A percentile compares a stretch with the other conserved stretches of the same genome.
Conservation (phyloP, 2,113 vertebrate species). For the Porphyrio hochstetteri region DNA sequence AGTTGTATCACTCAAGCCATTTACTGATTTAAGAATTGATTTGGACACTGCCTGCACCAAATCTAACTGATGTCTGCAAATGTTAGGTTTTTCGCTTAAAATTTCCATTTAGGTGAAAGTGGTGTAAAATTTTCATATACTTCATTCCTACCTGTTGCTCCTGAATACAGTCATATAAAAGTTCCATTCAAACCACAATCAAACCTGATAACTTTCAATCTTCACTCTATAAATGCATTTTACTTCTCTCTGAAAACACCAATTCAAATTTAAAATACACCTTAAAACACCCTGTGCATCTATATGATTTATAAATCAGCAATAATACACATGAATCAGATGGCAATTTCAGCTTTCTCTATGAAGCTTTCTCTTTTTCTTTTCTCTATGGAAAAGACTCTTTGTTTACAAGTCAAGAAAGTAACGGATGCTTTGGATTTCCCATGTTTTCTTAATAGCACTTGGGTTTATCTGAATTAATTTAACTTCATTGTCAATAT, state of each 20-base stretch:
- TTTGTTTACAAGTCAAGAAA: background rate
- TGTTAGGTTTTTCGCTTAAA: background rate
- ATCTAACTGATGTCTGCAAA: background rate
- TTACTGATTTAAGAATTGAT: background rate
- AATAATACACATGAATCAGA: background rate
- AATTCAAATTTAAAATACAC: conserved; percentile 10
- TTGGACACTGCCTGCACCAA: background rate
- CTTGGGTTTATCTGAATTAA: background rate
- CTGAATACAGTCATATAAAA: background rate
- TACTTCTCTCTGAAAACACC: background rate
- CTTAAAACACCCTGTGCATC: background rate
- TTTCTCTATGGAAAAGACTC: background rate
- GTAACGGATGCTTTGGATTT: background rate
- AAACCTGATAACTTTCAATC: background rate
- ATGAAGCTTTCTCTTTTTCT: too few relatives aligned
- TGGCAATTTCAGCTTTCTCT: background rate
- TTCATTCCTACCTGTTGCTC: background rate
- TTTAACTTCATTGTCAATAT: background rate
- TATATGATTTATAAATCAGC: background rate
- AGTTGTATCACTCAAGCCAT: background rate
- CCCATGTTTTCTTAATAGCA: background rate
- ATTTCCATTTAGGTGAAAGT: background rate
- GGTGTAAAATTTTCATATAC: background rate
- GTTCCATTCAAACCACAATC: background rate
- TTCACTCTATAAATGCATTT: background rate